Percentiles rank a stretch among this genome's conserved stretches.
Evolutionary conservation across 2,888 invertebrate species (phyloP).

Genomic region (Cheilosia pagana): DNA sequence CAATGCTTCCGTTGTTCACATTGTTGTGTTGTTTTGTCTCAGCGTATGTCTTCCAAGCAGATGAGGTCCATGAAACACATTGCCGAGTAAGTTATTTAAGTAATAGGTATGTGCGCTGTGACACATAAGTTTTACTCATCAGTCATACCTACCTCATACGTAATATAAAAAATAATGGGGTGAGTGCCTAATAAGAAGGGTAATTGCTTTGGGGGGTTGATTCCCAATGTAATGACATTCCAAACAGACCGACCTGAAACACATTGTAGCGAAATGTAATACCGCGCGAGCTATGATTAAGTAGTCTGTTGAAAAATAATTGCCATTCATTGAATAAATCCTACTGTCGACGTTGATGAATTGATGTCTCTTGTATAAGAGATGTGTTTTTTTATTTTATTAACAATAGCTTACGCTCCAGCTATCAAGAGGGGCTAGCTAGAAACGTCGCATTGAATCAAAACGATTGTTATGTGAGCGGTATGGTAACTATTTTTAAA

Average conservation of each 20-base stretch:
- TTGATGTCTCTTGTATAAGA: conserved; percentile 18
- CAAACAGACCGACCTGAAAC: not conserved
- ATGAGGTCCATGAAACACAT: conserved; percentile 97
- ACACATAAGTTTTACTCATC: not conserved
- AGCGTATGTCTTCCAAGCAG: conserved; percentile 94
- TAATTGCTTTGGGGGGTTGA: conserved; percentile 36
- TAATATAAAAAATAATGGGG: conserved; percentile 2
- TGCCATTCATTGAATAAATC: conserved; percentile 8
- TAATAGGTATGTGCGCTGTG: not conserved
- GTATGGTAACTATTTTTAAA: not conserved
- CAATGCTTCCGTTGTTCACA: conserved; percentile 93
- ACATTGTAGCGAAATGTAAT: conserved; percentile 20
- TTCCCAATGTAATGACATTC: conserved; percentile 29
- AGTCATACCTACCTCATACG: not conserved
- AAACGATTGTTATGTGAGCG: not conserved
- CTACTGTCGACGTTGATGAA: not conserved
- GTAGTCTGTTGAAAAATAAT: conserved; percentile 17
- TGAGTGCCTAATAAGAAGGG: conserved; percentile 23
- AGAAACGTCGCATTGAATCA: not conserved
- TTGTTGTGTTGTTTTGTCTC: conserved; percentile 94
- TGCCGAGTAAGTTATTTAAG: conserved; percentile 90
- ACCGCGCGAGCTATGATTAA: conserved; percentile 39
- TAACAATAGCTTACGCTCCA: not conserved
- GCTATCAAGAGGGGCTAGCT: not conserved
- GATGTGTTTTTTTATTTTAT: conserved; percentile 4